Evolutionary conservation across 2,113 vertebrate species (phyloP).

Genomic region (Colossoma macropomum): DNA sequence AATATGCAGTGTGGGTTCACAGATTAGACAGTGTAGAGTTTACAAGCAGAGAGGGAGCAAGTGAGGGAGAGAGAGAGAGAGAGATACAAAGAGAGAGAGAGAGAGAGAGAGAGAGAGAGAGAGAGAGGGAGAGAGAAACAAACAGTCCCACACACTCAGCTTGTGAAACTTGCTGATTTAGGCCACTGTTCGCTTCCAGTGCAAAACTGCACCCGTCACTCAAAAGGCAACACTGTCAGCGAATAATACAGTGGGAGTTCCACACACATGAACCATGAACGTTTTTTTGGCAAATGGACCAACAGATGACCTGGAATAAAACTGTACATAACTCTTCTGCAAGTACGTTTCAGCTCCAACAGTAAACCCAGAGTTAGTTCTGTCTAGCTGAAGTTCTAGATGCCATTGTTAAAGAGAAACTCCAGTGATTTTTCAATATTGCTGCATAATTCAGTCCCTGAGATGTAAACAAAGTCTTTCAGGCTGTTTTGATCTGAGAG

Average conservation of each 20-base stretch:
- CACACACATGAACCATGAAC: not conserved
- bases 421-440: too few relatives aligned
- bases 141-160: not conserved
- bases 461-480: too few relatives aligned
- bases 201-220: conserved; percentile 3
- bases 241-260: not conserved
- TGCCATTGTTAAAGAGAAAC: too few relatives aligned
- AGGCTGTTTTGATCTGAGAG: too few relatives aligned
- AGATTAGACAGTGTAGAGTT: conserved; percentile 38
- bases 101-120: not conserved
- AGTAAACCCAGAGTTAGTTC: too few relatives aligned
- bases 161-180: not conserved
- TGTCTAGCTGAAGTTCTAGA: too few relatives aligned
- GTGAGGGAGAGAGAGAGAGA: not conserved
- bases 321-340: too few relatives aligned
- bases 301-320: not conserved
- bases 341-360: too few relatives aligned
- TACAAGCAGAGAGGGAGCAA: not conserved
- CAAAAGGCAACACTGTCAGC: not conserved
- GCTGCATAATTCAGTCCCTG: too few relatives aligned
- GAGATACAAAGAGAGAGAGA: not conserved
- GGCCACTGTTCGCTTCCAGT: not conserved
- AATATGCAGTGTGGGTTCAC: conserved; percentile 53
- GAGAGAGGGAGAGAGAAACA: not conserved
- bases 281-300: not conserved